Conservation (phyloP, 2,888 invertebrate genomes). For the Stenodera caucasica region DNA sequence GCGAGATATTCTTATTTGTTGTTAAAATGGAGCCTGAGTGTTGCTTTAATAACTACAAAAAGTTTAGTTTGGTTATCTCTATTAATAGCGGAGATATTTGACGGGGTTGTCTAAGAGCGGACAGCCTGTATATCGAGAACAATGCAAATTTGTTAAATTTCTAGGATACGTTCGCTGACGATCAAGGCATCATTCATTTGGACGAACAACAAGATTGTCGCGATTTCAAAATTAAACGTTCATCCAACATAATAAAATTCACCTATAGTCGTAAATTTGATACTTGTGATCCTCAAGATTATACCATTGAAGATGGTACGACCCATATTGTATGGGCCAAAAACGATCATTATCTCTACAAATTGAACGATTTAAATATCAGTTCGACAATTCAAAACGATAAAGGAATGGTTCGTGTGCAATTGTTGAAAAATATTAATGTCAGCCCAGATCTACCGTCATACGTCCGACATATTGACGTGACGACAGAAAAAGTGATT, state of each 20-base stretch:
- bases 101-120: too few relatives aligned
- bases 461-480: conserved; percentile 62
- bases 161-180: conserved; percentile 71
- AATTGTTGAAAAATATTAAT: conserved; percentile 63
- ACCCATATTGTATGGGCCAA: conserved; percentile 85
- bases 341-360: conserved; percentile 73
- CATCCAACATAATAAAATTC: conserved; percentile 65
- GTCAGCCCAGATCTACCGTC: conserved; percentile 52
- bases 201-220: conserved; percentile 78
- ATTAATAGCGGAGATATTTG: too few relatives aligned
- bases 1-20: too few relatives aligned
- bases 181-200: conserved; percentile 65
- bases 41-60: too few relatives aligned
- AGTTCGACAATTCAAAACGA: conserved; percentile 56
- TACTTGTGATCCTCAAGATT: conserved; percentile 78
- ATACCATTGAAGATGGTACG: conserved; percentile 83
- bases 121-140: neutral
- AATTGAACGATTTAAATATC: conserved; percentile 67
- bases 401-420: conserved; percentile 77
- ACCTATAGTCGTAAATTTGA: conserved; percentile 79
- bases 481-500: conserved; percentile 66
- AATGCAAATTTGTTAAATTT: conserved; percentile 53
- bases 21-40: too few relatives aligned
- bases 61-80: too few relatives aligned
- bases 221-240: conserved; percentile 58